Conservation (phyloP, 2,888 invertebrate species). For the Volucella bombylans region DNA sequence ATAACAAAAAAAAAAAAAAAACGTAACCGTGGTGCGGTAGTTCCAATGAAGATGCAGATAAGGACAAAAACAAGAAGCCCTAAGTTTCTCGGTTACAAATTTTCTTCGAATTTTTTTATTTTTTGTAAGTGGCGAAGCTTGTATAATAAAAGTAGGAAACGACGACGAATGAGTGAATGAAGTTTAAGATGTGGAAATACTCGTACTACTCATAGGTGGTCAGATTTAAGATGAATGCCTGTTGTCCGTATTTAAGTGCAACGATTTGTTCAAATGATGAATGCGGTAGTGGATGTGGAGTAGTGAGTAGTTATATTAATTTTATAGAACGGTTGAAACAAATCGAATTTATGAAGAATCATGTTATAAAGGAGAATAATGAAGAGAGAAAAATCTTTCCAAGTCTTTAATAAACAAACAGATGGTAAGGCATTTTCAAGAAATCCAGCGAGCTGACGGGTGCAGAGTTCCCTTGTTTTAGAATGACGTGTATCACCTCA, state of each 20-base stretch:
- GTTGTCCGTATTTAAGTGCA: slow-evolving; percentile 35
- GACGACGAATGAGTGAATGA: no score
- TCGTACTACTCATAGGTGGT: slow-evolving; percentile 21
- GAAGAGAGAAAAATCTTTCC: no score
- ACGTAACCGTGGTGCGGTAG: slow-evolving; percentile 24
- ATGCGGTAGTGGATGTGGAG: background rate
- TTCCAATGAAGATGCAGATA: slow-evolving; percentile 44
- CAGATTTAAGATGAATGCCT: slow-evolving; percentile 20
- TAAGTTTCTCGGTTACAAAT: slow-evolving; percentile 28
- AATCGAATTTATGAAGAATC: background rate
- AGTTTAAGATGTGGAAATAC: no score
- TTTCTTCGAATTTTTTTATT: slow-evolving; percentile 14
- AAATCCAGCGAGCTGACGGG: no score
- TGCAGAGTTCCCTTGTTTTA: no score
- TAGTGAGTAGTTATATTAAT: slow-evolving; percentile 1
- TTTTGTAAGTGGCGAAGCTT: background rate
- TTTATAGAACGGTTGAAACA: background rate
- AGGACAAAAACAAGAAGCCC: background rate
- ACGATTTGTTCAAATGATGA: slow-evolving; percentile 10
- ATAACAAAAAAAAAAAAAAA: no score
- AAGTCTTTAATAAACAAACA: no score
- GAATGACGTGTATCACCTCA: no score
- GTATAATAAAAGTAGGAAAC: no score
- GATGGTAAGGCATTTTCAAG: no score
- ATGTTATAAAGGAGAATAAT: slow-evolving; percentile 31